A percentile compares a stretch with the other conserved stretches of the same genome.
phyloP scores from a whole-genome alignment of 2,113 vertebrate genomes.

The Spea multiplicata region DNA sequence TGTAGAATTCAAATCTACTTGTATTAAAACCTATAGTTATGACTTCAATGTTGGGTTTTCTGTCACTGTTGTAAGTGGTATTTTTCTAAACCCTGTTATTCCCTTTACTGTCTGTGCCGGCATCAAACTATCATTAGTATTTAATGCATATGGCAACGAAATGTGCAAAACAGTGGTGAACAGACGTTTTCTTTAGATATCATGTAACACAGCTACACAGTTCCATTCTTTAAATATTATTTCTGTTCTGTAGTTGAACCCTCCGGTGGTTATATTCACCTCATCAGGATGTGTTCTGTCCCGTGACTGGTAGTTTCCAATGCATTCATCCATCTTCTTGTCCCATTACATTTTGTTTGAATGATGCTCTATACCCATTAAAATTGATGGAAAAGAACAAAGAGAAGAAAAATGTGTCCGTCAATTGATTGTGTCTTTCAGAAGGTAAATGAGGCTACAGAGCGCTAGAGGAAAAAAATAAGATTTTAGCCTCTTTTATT shows the following conservation, averaged over 20 bases:
- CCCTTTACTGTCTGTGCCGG: not conserved
- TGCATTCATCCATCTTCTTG: constrained; percentile 90
- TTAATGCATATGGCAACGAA: constrained; percentile 25
- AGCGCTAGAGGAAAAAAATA: constrained; percentile 61
- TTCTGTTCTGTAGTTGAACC: constrained; percentile 60
- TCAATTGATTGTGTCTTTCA: constrained; percentile 79
- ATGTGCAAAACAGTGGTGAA: constrained; percentile 46
- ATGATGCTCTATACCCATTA: constrained; percentile 87
- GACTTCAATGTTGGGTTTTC: not conserved
- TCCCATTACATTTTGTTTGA: constrained; percentile 84
- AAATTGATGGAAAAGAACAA: constrained; percentile 85
- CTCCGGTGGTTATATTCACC: constrained; percentile 61
- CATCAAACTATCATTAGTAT: constrained; percentile 12
- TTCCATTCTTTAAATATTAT: constrained; percentile 64
- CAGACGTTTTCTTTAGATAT: constrained; percentile 57
- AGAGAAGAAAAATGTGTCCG: constrained; percentile 72
- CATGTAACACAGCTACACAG: constrained; percentile 52
- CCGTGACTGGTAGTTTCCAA: constrained; percentile 74
- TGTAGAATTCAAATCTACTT: too few species aligned
- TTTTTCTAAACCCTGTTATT: not conserved
- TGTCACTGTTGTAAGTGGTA: not conserved
- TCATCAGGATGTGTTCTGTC: constrained; percentile 75
- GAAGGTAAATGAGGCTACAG: constrained; percentile 69
- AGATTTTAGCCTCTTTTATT: constrained; percentile 48
- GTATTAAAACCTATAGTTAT: not conserved